phyloP scores from a whole-genome alignment of 2,797 vertebrate genomes.

The Lutjanus argentimaculatus region DNA sequence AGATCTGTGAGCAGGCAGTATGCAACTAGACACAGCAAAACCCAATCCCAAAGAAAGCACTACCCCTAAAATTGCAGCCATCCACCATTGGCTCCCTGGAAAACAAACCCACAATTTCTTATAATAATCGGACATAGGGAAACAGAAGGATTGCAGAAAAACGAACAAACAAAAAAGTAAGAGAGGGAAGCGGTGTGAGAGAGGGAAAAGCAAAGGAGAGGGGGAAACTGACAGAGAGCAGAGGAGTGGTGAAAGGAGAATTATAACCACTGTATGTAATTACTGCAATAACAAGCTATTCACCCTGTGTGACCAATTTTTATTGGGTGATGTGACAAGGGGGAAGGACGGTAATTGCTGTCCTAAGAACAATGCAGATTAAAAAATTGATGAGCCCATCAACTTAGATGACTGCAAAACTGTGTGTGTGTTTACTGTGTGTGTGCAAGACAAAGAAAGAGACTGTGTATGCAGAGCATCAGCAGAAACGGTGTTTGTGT shows the following conservation, averaged over 20 bases:
- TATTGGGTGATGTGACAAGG: conserved; percentile 51
- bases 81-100: conserved; percentile 12
- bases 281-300: conserved; percentile 65
- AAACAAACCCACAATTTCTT: conserved; percentile 33
- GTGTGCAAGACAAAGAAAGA: background rate
- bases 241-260: conserved; percentile 37
- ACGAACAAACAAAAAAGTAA: conserved; percentile 8
- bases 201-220: background rate
- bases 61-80: conserved; percentile 3
- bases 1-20: background rate
- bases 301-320: conserved; percentile 59
- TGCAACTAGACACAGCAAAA: background rate
- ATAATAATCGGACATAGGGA: conserved; percentile 44
- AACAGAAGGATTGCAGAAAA: conserved; percentile 26
- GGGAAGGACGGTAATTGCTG: conserved; percentile 52
- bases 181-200: background rate
- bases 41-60: conserved; percentile 13
- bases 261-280: conserved; percentile 58
- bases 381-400: conserved; percentile 67
- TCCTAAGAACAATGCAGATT: conserved; percentile 60
- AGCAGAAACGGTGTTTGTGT: conserved; percentile 14
- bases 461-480: background rate
- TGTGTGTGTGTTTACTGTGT: background rate
- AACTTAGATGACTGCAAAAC: conserved; percentile 32
- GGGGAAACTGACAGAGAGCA: conserved; percentile 37